phyloP scores from a whole-genome alignment of 2,113 vertebrate genomes.

The Sapayoa aenigma region DNA sequence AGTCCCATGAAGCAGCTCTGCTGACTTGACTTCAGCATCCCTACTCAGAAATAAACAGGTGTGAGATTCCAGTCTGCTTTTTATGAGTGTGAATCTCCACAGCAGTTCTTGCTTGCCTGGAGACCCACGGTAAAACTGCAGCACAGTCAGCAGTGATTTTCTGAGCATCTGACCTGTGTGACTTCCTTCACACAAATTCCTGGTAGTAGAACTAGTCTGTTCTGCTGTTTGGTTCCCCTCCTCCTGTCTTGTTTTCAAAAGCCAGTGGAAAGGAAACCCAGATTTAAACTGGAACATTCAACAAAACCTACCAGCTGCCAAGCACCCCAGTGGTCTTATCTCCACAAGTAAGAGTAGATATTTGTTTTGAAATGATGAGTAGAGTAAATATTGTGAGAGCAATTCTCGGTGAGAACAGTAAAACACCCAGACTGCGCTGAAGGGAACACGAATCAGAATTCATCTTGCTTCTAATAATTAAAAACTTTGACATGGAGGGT shows the following conservation, averaged over 20 bases:
- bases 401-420: slow-evolving; percentile 1
- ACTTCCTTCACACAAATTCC: neutral
- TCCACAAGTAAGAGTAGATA: slow-evolving; percentile 18
- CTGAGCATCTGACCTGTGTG: neutral
- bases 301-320: slow-evolving; percentile 16
- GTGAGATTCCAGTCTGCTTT: neutral
- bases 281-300: slow-evolving; percentile 32
- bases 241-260: slow-evolving; percentile 39
- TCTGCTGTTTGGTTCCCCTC: neutral
- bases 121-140: neutral
- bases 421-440: neutral
- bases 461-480: neutral
- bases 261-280: slow-evolving; percentile 13
- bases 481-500: neutral
- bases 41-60: neutral
- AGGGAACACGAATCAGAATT: neutral
- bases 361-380: slow-evolving; percentile 21
- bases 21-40: neutral
- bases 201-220: neutral
- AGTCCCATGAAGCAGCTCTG: neutral
- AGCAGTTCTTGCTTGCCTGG: neutral
- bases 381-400: slow-evolving; percentile 42
- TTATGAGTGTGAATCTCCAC: neutral
- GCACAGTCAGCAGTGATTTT: neutral
- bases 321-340: slow-evolving; percentile 29